These are phyloP conservation scores for Vidua chalybeata DNA, from an alignment of 2,113 vertebrate species.

Conservation along the genomic window DNA sequence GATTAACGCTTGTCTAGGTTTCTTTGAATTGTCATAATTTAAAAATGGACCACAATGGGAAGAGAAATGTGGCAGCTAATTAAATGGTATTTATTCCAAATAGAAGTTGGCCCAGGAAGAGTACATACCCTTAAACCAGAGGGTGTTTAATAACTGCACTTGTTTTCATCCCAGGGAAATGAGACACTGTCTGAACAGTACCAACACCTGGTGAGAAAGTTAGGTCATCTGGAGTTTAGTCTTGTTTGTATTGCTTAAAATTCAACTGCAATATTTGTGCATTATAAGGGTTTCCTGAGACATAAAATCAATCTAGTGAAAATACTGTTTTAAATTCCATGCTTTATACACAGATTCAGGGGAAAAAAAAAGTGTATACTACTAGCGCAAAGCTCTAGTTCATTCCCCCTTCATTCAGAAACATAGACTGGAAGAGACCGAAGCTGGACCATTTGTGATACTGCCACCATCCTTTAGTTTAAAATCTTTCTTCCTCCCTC, in stretches of 20 bases:
- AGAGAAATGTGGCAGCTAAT: background rate
- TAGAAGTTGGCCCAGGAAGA: background rate
- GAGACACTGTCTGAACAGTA: background rate
- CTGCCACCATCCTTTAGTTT: background rate
- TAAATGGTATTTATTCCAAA: background rate
- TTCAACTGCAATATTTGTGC: background rate
- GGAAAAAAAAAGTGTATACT: background rate
- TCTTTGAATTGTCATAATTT: background rate
- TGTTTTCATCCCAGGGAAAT: background rate
- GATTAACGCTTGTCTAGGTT: background rate
- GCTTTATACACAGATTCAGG: background rate
- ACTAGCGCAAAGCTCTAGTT: background rate
- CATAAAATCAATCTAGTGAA: background rate
- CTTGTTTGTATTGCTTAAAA: background rate
- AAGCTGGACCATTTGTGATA: background rate
- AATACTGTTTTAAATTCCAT: background rate
- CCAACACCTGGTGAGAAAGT: background rate
- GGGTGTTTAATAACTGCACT: background rate
- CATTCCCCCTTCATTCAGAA: background rate
- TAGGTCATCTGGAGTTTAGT: background rate
- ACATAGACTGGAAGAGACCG: background rate
- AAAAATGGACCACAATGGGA: background rate
- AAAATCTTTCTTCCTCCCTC: background rate
- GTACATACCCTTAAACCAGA: background rate
- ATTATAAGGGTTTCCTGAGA: background rate